Base-by-base conservation (phyloP, 2,888 invertebrate species). In the Beris chalybata region DNA sequence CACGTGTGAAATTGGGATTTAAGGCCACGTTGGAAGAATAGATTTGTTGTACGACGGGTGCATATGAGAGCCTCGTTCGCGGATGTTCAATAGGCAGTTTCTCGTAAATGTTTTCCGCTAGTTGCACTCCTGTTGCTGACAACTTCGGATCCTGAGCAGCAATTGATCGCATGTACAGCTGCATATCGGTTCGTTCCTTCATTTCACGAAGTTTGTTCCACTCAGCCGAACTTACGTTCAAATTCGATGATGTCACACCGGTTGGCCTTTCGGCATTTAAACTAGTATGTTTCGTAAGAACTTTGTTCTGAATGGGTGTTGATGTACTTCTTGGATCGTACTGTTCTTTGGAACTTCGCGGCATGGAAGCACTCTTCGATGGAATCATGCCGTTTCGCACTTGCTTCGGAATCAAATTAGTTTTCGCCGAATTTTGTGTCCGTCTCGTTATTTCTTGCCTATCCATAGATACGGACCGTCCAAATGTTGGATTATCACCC, bases 131-230 rank as follows among this genome's bases (percentile, higher is more conserved):
- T 9, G 32, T 15, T n/a, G n/a, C 22, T 45, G 15, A 30, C 5
- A n/a, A 30, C 7, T 50, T 29, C 4, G 32, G 50, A n/a, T n/a
- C 11, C 11, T 52, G 32, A 31, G 12, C n/a, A 5, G 5, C 15
- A 15, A n/a, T 44, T 12, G 54, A 29, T 38, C 15, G 31, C 38
- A 61, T 29, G 7, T 56, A 58, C 11, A 79, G 72, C 63, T 79
- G 77, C 3, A 76, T 73, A 71, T 81, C 80, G 7, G 77, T 77
- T 45, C 76, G 75, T 66, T 80, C 78, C 65, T 80, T 79, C 11
- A 80, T 75, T 56, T 79, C 78, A n/a, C 75, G 72, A 44, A 81
- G 45, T 50, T 76, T 74, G 9, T 75, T 76, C 79, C 79, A 80
- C 32, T 79, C 77, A 43, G 74, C 72, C 30, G 76, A 73, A 58